Percentiles rank a stretch among this genome's conserved stretches.
Evolutionary conservation across 2,888 invertebrate species (phyloP).

Genomic region (Linyphia triangularis): DNA sequence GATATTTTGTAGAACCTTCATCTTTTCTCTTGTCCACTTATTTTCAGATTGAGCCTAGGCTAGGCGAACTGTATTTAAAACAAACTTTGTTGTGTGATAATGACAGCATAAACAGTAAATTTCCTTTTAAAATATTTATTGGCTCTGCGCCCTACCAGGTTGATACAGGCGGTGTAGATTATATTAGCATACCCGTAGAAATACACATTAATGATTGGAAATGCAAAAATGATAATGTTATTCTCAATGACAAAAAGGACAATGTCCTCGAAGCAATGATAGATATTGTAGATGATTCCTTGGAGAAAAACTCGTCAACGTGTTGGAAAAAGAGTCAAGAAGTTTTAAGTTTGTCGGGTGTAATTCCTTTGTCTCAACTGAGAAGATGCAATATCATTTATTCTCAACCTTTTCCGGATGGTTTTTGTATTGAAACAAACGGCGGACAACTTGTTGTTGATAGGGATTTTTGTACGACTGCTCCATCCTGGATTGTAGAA

Average conservation of each 20-base stretch:
- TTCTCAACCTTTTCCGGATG: conserved; percentile 28
- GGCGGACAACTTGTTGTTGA: conserved; percentile 61
- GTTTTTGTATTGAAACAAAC: conserved; percentile 53
- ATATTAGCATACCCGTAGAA: conserved; percentile 47
- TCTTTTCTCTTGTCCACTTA: background rate
- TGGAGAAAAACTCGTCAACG: background rate
- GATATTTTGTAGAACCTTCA: conserved; percentile 49
- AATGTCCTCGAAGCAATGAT: conserved; percentile 34
- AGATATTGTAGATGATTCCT: background rate
- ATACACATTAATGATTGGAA: conserved; percentile 18
- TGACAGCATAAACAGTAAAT: background rate
- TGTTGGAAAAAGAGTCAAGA: conserved; percentile 70
- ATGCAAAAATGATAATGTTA: background rate
- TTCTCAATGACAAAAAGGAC: background rate
- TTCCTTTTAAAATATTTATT: conserved; percentile 38
- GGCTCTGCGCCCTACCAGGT: background rate
- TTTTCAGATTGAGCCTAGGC: conserved; percentile 35
- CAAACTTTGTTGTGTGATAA: background rate
- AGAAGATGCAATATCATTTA: conserved; percentile 40
- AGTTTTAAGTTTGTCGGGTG: conserved; percentile 40
- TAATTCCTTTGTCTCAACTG: conserved; percentile 41
- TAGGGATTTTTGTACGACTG: conserved; percentile 24
- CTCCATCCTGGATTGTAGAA: conserved; percentile 25
- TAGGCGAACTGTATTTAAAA: conserved; percentile 48
- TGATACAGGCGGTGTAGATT: conserved; percentile 8